These are phyloP conservation scores for Gymnodraco acuticeps DNA, from an alignment of 2,797 vertebrate genomes.

Conservation along the genomic window DNA sequence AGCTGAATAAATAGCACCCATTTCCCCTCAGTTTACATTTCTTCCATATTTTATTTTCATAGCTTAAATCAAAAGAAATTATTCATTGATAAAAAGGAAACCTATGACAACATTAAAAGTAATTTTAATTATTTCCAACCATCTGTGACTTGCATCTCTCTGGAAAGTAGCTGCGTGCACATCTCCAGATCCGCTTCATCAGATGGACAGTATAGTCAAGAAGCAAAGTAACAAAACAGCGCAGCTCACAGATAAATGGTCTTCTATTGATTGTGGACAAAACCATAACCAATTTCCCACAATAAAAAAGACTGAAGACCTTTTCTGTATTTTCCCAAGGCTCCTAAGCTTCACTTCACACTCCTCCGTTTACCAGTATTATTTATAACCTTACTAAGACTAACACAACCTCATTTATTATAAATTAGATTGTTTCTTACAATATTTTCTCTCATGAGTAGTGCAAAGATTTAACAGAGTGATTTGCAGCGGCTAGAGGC, in stretches of 20 bases:
- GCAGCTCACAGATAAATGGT: no score
- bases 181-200: no score
- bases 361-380: conserved; percentile 3
- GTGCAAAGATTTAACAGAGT: conserved; percentile 30
- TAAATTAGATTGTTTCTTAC: conserved; percentile 8
- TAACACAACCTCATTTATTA: conserved; percentile 6
- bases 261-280: no score
- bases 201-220: no score
- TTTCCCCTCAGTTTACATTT: no score
- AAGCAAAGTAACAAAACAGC: no score
- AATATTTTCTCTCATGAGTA: conserved; percentile 27
- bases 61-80: no score
- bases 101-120: neutral
- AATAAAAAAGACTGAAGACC: no score
- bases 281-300: no score
- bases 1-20: no score
- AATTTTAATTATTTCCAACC: neutral
- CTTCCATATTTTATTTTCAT: no score
- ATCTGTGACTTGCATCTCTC: conserved; percentile 19
- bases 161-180: neutral
- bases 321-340: neutral
- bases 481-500: conserved; percentile 39
- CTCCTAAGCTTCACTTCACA: neutral
- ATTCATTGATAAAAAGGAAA: neutral
- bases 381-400: conserved; percentile 11